Conservation (phyloP, 2,888 invertebrate genomes). For the Pachymerium ferrugineum region DNA sequence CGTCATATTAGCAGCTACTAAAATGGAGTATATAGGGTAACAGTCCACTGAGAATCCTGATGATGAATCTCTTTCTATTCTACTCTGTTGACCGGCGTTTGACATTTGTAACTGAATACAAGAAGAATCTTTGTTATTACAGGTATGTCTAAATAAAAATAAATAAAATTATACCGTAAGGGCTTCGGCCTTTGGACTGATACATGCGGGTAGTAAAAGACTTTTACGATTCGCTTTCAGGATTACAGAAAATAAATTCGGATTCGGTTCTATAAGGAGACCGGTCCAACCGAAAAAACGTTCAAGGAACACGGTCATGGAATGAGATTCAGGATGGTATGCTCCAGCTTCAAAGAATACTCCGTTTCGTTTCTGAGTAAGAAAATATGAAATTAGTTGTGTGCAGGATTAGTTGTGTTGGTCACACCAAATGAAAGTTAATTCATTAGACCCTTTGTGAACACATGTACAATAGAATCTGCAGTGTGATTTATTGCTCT, state of each 20-base stretch:
- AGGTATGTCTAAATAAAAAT: too few relatives aligned
- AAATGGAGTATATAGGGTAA: conserved; percentile 73
- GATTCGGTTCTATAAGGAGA: not conserved
- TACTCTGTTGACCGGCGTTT: not conserved
- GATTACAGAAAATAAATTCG: not conserved
- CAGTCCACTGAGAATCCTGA: conserved; percentile 63
- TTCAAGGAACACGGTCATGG: not conserved
- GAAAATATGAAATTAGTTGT: not conserved
- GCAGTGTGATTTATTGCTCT: too few relatives aligned
- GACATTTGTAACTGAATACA: too few relatives aligned
- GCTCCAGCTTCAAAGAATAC: not conserved
- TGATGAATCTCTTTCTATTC: not conserved
- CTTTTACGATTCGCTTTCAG: not conserved
- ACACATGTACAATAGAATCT: too few relatives aligned
- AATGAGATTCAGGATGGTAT: not conserved
- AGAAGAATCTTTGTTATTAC: too few relatives aligned
- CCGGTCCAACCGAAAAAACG: not conserved
- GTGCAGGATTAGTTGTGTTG: too few relatives aligned
- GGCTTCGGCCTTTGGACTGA: not conserved
- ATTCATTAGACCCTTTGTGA: too few relatives aligned
- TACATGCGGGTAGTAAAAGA: not conserved
- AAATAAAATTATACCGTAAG: not conserved
- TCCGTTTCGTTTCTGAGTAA: not conserved
- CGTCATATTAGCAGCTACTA: conserved; percentile 68
- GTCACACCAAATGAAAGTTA: too few relatives aligned